Evolutionary conservation across 2,888 invertebrate species (phyloP).

Genomic region (Apocheima hispidaria): DNA sequence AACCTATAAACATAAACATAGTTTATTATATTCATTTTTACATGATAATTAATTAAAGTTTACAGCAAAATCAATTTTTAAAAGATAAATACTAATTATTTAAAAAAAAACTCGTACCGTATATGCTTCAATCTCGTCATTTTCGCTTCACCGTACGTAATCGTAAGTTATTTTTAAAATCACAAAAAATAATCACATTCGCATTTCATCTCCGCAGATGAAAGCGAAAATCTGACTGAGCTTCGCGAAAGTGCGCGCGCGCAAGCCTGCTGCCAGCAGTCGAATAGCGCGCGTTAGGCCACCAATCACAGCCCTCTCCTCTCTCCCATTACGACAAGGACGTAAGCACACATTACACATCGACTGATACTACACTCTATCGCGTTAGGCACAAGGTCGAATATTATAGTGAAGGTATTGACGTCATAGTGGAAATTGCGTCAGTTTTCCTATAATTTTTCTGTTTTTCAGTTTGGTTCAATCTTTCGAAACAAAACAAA

Average conservation of each 20-base stretch:
- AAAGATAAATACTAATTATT: neutral
- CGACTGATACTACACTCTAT: conserved; percentile 57
- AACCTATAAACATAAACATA: too few species aligned
- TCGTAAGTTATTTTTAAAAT: conserved; percentile 34
- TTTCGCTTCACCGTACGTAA: conserved; percentile 24
- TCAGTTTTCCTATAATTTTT: conserved; percentile 22
- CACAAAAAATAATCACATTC: conserved; percentile 55
- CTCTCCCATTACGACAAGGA: conserved; percentile 72
- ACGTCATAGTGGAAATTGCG: conserved; percentile 26
- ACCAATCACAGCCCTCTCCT: conserved; percentile 66
- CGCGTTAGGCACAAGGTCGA: conserved; percentile 17
- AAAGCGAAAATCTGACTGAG: conserved; percentile 77
- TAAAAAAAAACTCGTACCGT: conserved; percentile 40
- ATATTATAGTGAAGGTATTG: conserved; percentile 1
- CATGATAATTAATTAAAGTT: too few species aligned
- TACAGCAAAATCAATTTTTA: too few species aligned
- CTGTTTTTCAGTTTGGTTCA: conserved; percentile 11
- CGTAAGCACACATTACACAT: conserved; percentile 57
- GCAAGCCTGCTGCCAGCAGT: conserved; percentile 68
- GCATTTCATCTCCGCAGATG: conserved; percentile 71
- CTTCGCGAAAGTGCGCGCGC: conserved; percentile 79
- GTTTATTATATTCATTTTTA: too few species aligned
- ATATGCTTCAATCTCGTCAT: conserved; percentile 35
- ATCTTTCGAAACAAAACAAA: too few species aligned
- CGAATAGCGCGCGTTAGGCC: conserved; percentile 74